Conservation (phyloP, 2,113 vertebrate genomes). For the Misgurnus anguillicaudatus region DNA sequence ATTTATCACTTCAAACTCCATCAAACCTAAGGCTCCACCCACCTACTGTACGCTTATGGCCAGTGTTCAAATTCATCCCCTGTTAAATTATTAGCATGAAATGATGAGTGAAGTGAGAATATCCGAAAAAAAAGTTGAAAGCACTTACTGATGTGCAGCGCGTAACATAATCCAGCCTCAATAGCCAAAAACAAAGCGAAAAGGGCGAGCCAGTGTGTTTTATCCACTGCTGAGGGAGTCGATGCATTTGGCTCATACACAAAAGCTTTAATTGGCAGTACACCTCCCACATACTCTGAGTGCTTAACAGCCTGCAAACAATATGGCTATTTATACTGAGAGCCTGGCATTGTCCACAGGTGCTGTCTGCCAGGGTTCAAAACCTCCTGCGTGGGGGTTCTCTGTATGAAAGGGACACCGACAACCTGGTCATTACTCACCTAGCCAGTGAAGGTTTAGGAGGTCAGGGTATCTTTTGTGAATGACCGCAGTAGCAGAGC, state of each 20-base stretch:
- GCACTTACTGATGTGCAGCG: neutral
- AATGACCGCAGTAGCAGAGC: neutral
- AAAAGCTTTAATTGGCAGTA: conserved; percentile 41
- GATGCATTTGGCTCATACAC: conserved; percentile 35
- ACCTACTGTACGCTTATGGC: neutral
- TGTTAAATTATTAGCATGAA: neutral
- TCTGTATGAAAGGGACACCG: neutral
- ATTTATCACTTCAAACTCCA: neutral
- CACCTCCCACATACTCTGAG: conserved; percentile 31
- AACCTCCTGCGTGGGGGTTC: conserved; percentile 20
- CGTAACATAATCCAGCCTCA: neutral
- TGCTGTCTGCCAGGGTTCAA: conserved; percentile 34
- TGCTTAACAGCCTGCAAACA: conserved; percentile 27
- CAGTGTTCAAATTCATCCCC: neutral
- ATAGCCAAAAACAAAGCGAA: conserved; percentile 16
- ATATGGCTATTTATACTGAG: conserved; percentile 27
- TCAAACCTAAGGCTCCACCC: neutral
- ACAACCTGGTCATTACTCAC: conserved; percentile 23
- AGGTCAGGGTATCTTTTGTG: conserved; percentile 4
- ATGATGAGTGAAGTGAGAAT: conserved; percentile 26
- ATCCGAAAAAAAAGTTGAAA: neutral
- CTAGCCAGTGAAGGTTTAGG: neutral
- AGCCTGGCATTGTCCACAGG: conserved; percentile 31
- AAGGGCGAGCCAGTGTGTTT: conserved; percentile 8
- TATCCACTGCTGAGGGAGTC: conserved; percentile 37